Percentiles rank a stretch among this genome's conserved stretches.
These are phyloP conservation scores for Callocephalon fimbriatum DNA, from an alignment of 2,113 vertebrate genomes.

Conservation along the genomic window DNA sequence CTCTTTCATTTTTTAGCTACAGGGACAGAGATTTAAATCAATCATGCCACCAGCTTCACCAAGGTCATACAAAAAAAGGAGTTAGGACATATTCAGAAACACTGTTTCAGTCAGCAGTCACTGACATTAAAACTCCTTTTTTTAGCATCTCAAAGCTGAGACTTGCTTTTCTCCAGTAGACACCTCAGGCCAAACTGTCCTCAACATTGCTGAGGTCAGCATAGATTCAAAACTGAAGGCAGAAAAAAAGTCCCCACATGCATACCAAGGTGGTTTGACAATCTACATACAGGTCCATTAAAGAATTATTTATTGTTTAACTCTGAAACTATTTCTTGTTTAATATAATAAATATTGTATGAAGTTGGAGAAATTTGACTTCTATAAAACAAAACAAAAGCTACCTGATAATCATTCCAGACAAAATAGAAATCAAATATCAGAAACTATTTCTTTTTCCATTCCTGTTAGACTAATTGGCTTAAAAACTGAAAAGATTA, in stretches of 20 bases:
- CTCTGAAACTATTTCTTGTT: not conserved
- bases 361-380: not conserved
- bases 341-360: not conserved
- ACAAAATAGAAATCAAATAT: not conserved
- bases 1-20: not conserved
- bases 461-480: not conserved
- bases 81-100: not conserved
- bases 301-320: not conserved
- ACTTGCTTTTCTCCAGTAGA: not conserved
- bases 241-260: rapidly evolving
- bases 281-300: not conserved
- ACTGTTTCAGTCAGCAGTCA: not conserved
- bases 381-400: not conserved
- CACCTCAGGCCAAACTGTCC: not conserved
- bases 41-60: not conserved
- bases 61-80: not conserved
- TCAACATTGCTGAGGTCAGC: not conserved
- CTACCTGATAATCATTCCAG: not conserved
- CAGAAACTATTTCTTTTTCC: not conserved
- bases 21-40: not conserved
- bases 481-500: not conserved
- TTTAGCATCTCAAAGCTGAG: not conserved
- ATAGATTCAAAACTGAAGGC: not conserved
- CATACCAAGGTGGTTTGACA: not conserved
- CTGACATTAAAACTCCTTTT: not conserved